Evolutionary conservation across 2,797 vertebrate species (phyloP), one percentile per base, ranked within the genome.

Genomic region (Bucorvus abyssinicus): DNA sequence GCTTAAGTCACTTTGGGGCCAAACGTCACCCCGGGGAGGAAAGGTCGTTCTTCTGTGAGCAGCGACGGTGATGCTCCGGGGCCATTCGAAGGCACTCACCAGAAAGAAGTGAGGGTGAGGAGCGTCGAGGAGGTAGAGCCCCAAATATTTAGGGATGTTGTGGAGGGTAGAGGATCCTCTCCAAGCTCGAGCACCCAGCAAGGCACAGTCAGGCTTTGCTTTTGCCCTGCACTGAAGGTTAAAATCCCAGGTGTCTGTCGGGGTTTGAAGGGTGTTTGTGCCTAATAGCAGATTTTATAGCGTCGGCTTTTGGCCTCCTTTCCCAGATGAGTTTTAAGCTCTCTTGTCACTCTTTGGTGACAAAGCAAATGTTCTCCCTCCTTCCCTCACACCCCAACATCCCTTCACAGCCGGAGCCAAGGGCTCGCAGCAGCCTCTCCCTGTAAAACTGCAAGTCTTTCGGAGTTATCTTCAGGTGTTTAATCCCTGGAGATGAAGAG

Each of bases 321-420:
- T 80, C 90, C 82, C 90, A 76, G 71, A 15, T 30, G 75, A 19
- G 2, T 76, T 88, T 45, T 23, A 57, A 80, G 86, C 90, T 90
- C 49, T 77, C 79, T 30, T 27, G 7, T 38, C 55, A 87, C 78
- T 65, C 69, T 34, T 36, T 49, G 53, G 84, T 90, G 64, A 21
- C 93, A 89, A 69, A 87, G 50, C 84, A 84, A 94, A 82, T 81
- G 15, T 85, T 92, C 81, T 52, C 38, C 7, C 84, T 73, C 50
- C 70, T 61, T 78, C 69, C 63, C 82, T 78, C 59, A 17, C 73
- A 16, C 91, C 89, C 80, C 65, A 6, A 49, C 89, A 84, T 75
- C 84, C 26, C 77, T 56, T 10, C 3, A 3, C 52, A 86, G 53
- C 24, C 29, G 5, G 27, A 85, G 60, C 14, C 30, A 2, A 1